A percentile compares a stretch with the other conserved stretches of the same genome.
phyloP scores from a whole-genome alignment of 2,797 vertebrate genomes.

The Pseudotriccus pelzelni region DNA sequence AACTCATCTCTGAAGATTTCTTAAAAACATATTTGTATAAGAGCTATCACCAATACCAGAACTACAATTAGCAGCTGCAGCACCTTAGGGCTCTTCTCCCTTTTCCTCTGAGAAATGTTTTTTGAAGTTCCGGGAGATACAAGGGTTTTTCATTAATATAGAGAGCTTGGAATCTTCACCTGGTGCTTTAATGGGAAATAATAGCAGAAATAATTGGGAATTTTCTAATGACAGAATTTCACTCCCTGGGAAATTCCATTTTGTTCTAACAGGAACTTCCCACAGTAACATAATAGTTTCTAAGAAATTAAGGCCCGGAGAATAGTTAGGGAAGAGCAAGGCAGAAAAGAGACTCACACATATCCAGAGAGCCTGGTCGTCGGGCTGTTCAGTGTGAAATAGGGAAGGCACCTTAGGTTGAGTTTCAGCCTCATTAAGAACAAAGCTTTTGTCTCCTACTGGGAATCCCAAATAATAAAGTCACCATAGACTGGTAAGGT shows the following conservation, averaged over 20 bases:
- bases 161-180: background rate
- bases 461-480: background rate
- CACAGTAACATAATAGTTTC: background rate
- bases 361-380: background rate
- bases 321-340: background rate
- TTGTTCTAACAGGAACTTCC: background rate
- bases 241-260: slow-evolving; percentile 9
- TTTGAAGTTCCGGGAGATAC: background rate
- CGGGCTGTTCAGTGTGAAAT: background rate
- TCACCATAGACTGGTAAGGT: background rate
- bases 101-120: background rate
- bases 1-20: background rate
- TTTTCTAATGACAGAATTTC: background rate
- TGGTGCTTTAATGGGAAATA: background rate
- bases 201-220: background rate
- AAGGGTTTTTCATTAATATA: background rate
- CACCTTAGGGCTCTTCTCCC: background rate
- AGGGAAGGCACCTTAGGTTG: background rate
- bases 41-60: background rate
- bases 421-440: background rate
- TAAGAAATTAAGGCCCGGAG: background rate
- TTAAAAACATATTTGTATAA: background rate
- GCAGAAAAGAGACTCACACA: background rate
- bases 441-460: background rate
- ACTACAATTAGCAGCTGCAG: background rate